These are phyloP conservation scores for Tenualosa thibaudeaui DNA, from an alignment of 2,797 vertebrate genomes.

Conservation along the genomic window DNA sequence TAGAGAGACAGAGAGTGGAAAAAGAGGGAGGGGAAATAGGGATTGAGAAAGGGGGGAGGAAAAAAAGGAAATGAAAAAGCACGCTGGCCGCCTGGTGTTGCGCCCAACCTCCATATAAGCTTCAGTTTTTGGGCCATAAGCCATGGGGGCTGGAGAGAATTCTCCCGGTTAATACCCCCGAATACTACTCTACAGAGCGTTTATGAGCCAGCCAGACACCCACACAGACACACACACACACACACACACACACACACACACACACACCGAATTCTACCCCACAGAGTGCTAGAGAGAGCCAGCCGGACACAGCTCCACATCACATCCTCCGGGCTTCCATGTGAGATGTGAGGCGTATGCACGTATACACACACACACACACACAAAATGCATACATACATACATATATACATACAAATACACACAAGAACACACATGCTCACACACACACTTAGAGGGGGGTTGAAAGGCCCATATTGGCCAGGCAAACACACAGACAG, in stretches of 20 bases:
- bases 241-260: background rate
- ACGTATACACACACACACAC: background rate
- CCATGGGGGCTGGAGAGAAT: conserved; percentile 8
- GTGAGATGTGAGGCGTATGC: background rate
- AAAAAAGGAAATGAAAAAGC: background rate
- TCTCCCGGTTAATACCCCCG: background rate
- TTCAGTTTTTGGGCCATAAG: conserved; percentile 1
- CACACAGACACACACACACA: background rate
- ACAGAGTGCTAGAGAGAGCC: too few species aligned
- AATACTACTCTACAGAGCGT: too few species aligned
- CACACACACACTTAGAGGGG: background rate
- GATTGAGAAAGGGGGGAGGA: background rate
- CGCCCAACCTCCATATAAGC: background rate
- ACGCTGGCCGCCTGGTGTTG: background rate
- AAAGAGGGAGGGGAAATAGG: background rate
- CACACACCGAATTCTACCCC: background rate
- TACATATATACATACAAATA: background rate
- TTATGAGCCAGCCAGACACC: background rate
- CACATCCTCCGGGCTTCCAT: too few species aligned
- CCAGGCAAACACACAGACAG: background rate
- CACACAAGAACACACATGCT: background rate
- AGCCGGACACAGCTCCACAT: too few species aligned
- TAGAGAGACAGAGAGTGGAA: background rate
- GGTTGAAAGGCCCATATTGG: background rate
- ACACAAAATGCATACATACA: too few species aligned